A percentile compares a stretch with the other conserved stretches of the same genome.
Evolutionary conservation across 2,113 vertebrate species (phyloP).

Genomic region (Indri indri): DNA sequence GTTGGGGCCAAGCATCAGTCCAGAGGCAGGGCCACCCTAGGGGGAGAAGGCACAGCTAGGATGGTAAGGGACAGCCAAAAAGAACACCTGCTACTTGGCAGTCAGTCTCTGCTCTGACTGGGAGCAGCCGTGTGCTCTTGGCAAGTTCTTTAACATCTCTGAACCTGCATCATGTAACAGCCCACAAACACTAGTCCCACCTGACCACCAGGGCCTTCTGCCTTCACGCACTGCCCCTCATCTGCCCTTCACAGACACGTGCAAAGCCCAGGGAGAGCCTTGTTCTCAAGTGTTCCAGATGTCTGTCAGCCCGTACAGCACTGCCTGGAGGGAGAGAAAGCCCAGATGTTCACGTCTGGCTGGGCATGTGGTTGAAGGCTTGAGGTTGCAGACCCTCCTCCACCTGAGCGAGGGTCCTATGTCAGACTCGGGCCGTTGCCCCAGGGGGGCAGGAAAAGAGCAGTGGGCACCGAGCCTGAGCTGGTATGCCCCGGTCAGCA

Average conservation of each 20-base stretch:
- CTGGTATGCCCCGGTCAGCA: background rate
- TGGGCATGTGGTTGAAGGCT: background rate
- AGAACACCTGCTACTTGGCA: background rate
- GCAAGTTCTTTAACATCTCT: background rate
- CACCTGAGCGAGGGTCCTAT: background rate
- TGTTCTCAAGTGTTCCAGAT: background rate
- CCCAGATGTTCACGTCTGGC: background rate
- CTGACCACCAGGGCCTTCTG: background rate
- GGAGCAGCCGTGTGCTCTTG: background rate
- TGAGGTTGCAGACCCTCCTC: background rate
- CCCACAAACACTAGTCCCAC: accelerated
- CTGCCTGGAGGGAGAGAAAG: background rate
- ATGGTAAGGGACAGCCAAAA: background rate
- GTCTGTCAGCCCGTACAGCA: background rate
- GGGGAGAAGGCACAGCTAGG: background rate
- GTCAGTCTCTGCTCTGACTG: accelerated
- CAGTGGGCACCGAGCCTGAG: background rate
- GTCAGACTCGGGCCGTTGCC: background rate
- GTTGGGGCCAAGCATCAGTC: accelerated
- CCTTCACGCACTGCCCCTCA: background rate
- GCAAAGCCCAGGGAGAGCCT: background rate
- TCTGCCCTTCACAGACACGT: background rate
- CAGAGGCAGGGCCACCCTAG: background rate
- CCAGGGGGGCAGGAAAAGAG: background rate
- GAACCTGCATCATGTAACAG: background rate